Evolutionary conservation across 2,888 invertebrate species (phyloP).

Genomic region (Agrenia bidenticulata): DNA sequence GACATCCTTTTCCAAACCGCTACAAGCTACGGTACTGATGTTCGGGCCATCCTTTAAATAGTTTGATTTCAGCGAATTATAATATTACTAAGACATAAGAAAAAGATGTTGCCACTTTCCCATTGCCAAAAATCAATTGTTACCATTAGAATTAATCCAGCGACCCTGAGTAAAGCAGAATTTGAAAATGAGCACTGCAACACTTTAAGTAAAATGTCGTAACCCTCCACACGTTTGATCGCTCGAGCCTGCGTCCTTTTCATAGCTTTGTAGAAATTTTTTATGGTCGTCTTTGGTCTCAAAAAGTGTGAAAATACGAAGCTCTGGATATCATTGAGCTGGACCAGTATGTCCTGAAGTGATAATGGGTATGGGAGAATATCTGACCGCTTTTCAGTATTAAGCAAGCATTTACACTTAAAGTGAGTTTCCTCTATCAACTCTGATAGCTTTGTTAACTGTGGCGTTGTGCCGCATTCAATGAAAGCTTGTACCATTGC

Average conservation of each 20-base stretch:
- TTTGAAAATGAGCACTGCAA: slow-evolving; percentile 27
- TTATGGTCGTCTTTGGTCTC: slow-evolving; percentile 18
- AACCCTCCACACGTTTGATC: slow-evolving; percentile 21
- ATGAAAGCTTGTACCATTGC: slow-evolving; percentile 30
- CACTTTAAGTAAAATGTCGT: slow-evolving; percentile 28
- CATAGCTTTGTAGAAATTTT: slow-evolving; percentile 17
- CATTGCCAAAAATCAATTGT: background rate
- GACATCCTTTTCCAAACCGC: slow-evolving; percentile 29
- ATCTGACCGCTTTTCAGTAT: slow-evolving; percentile 13
- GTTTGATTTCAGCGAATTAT: slow-evolving; percentile 5
- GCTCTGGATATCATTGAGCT: slow-evolving; percentile 17
- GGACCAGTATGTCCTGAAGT: slow-evolving; percentile 11
- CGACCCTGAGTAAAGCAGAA: slow-evolving; percentile 19
- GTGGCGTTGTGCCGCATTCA: slow-evolving; percentile 18
- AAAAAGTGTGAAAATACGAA: slow-evolving; percentile 26
- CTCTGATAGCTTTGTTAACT: slow-evolving; percentile 26
- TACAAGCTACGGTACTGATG: slow-evolving; percentile 21
- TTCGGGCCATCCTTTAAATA: slow-evolving; percentile 25
- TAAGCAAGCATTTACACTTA: slow-evolving; percentile 23
- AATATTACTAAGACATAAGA: background rate
- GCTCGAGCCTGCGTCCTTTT: slow-evolving; percentile 22
- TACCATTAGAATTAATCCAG: background rate
- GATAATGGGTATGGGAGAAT: background rate
- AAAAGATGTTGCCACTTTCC: background rate
- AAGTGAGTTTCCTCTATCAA: slow-evolving; percentile 31